Evolutionary conservation across 2,113 vertebrate genomes (phyloP), one percentile per base, ranked within the genome.

Genomic region (Oceanodroma tethys): DNA sequence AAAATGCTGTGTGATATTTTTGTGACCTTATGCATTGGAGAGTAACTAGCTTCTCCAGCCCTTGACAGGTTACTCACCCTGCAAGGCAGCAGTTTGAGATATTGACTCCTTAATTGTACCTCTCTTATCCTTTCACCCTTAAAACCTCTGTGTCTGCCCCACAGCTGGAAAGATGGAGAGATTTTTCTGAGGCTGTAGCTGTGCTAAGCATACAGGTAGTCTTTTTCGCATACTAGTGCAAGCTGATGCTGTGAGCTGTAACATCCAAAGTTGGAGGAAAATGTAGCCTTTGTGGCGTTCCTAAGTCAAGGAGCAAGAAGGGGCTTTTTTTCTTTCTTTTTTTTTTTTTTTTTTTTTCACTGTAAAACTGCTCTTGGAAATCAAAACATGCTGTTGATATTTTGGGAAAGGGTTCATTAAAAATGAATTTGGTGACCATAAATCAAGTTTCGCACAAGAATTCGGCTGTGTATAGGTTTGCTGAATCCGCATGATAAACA

Each of bases 361-460:
- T 21, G 23, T 93, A 91, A 94, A 96, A 92, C 38, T 92, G 10
- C 36, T 81, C 32, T 86, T 90, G 71, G 85, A 97, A 97, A 88
- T 95, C 87, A 96, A 98, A 98, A 97, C 63, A 97, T 6, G 3
- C 71, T 87, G 65, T 78, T 95, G 91, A 65, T 98, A 98, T 97
- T 98, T 97, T 96, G 88, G 90, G 97, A 96, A 97, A 95, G 47
- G 48, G 58, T 91, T 97, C 72, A 96, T 90, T 95, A 96, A 96
- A 97, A 97, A 84, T 88, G 34, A 90, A 95, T 92, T 89, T n/a
- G 5, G 47, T 93, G 94, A 52, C 75, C 78, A 92, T 80, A 95
- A 97, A 94, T 66, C 53, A 95, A 78, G 70, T 95, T 97, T 91
- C 95, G 36, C 75, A 86, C 65, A 85, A 65, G 36, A 78, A 85